phyloP scores from a whole-genome alignment of 2,113 vertebrate genomes.

The Psephotus haematonotus region DNA sequence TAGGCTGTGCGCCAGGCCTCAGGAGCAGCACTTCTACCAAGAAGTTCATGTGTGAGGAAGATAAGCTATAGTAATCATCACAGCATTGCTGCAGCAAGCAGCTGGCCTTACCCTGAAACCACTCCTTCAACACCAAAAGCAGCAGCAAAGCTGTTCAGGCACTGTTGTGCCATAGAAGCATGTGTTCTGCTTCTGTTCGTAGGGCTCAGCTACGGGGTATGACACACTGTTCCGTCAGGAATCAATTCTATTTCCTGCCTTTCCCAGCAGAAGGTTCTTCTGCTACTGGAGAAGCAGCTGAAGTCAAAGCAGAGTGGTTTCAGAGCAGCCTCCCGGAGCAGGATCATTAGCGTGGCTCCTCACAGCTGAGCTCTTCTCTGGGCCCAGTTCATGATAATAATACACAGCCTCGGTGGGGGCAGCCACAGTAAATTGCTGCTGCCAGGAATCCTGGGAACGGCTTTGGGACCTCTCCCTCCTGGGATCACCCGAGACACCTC shows the following conservation, averaged over 20 bases:
- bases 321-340: not conserved
- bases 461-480: not conserved
- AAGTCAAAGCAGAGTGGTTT: not conserved
- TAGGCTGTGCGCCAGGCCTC: rapidly evolving
- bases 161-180: rapidly evolving
- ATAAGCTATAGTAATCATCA: rapidly evolving
- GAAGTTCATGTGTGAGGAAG: rapidly evolving
- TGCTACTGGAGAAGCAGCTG: rapidly evolving
- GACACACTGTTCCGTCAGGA: rapidly evolving
- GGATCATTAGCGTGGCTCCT: rapidly evolving
- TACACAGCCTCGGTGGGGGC: rapidly evolving
- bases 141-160: not conserved
- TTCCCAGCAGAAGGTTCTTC: not conserved
- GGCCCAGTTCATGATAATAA: rapidly evolving
- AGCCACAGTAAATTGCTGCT: rapidly evolving
- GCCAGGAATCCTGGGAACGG: not conserved
- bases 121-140: not conserved
- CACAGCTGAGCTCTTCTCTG: not conserved
- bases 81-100: rapidly evolving
- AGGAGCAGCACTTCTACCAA: not conserved
- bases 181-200: rapidly evolving
- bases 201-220: not conserved
- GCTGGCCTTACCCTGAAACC: not conserved
- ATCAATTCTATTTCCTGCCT: not conserved
- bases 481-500: not conserved